A percentile compares a stretch with the other conserved stretches of the same genome.
Conservation (phyloP, 2,888 invertebrate species). For the Drosophila neotestacea region DNA sequence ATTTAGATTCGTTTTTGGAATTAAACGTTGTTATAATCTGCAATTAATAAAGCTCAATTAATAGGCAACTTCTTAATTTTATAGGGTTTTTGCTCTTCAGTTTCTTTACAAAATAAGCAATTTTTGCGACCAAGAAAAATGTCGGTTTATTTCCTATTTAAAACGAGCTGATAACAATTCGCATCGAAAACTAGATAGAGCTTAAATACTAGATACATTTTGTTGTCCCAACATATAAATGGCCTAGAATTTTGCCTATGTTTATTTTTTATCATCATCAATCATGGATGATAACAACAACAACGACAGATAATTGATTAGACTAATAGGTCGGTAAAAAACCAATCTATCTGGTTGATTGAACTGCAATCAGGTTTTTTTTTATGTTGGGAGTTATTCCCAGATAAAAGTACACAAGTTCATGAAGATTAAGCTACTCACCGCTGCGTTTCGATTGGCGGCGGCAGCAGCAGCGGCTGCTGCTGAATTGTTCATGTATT, state of each 20-base stretch:
- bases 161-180: not conserved
- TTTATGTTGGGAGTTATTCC: not conserved
- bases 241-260: not conserved
- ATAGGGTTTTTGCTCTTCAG: no score
- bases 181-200: not conserved
- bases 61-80: no score
- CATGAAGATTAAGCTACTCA: conserved; percentile 68
- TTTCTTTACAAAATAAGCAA: no score
- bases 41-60: no score
- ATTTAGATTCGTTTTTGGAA: no score
- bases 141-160: no score
- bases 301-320: conserved; percentile 18
- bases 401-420: not conserved
- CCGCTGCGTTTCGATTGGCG: conserved; percentile 84
- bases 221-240: not conserved
- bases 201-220: not conserved
- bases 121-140: no score
- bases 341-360: conserved; percentile 1
- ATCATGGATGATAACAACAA: conserved; percentile 27
- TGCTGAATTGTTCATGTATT: conserved; percentile 84
- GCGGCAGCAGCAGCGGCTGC: conserved; percentile 79
- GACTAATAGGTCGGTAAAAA: not conserved
- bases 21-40: no score
- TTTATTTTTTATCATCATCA: conserved; percentile 24
- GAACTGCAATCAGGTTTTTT: not conserved